Evolutionary conservation across 2,113 vertebrate species (phyloP), one percentile per base, ranked within the genome.

Genomic region (Neopipo cinnamomea): DNA sequence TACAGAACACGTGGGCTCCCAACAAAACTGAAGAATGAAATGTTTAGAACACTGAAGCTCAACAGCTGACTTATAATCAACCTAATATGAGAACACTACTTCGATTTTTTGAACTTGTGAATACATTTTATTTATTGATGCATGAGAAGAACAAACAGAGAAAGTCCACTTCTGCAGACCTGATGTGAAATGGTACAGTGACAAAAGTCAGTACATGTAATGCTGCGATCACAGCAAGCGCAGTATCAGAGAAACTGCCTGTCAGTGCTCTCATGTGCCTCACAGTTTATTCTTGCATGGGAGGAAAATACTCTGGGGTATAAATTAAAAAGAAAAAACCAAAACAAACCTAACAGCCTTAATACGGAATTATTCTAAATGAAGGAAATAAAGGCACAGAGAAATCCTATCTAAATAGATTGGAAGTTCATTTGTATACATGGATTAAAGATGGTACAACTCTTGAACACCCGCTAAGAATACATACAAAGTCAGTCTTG

Each of bases 11-110:
- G 84, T 98, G 98, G 88, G 93, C 74, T 96, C 95, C 93, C 88
- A 97, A 97, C 96, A 97, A 98, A 98, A 98, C 88, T 78, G 91
- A 96, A 88, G 93, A 97, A 97, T 96, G 97, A 97, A 98, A 98
- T 92, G 91, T 94, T 97, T 95, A 98, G 97, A 97, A 94, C 93
- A 81, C 80, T 85, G 95, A 85, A 96, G 96, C 89, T 93, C 97
- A 97, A 97, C 96, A 97, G 91, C 88, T 97, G 89, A 97, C 88
- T 97, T 97, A 85, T 25, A 97, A 96, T 93, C 80, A 93, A 72
- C 70, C 83, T 96, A 97, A 88, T 94, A 96, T 35, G 95, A 97
- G 94, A 85, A 72, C 65, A 95, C 86, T 85, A 71, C 66, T 95
- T 90, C 44, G 52, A 11, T 89, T 96, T 85, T 97, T 89, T 75